Percentiles rank a stretch among this genome's conserved stretches.
Conservation (phyloP, 2,797 vertebrate genomes). For the Orientallactaga sibirica region DNA sequence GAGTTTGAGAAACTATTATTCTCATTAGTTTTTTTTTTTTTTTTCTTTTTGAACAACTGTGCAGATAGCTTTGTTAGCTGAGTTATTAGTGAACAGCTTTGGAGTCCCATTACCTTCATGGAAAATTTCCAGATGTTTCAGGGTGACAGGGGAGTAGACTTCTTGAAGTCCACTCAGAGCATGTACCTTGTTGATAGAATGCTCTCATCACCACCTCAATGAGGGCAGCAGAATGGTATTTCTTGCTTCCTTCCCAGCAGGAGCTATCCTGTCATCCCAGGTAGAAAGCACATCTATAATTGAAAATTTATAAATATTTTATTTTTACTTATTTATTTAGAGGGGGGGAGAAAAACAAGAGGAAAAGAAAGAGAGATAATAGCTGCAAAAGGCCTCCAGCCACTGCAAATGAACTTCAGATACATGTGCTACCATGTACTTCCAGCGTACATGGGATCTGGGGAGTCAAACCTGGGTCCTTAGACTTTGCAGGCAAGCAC, state of each 20-base stretch:
- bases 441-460: too few relatives aligned
- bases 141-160: background rate
- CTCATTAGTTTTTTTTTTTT: background rate
- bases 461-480: too few relatives aligned
- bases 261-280: background rate
- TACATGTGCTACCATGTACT: too few relatives aligned
- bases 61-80: background rate
- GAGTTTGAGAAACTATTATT: background rate
- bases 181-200: background rate
- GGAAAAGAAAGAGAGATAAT: too few relatives aligned
- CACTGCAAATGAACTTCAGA: too few relatives aligned
- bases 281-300: background rate
- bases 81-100: background rate
- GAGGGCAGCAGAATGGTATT: background rate
- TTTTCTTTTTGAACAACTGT: background rate
- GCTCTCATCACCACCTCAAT: background rate
- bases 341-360: too few relatives aligned
- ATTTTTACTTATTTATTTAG: too few relatives aligned
- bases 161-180: background rate
- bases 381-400: too few relatives aligned
- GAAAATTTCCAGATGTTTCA: background rate
- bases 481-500: too few relatives aligned
- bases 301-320: background rate
- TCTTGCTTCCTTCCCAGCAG: background rate
- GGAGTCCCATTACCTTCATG: background rate